Conservation (phyloP, 2,888 invertebrate species). For the Pterostichus niger region DNA sequence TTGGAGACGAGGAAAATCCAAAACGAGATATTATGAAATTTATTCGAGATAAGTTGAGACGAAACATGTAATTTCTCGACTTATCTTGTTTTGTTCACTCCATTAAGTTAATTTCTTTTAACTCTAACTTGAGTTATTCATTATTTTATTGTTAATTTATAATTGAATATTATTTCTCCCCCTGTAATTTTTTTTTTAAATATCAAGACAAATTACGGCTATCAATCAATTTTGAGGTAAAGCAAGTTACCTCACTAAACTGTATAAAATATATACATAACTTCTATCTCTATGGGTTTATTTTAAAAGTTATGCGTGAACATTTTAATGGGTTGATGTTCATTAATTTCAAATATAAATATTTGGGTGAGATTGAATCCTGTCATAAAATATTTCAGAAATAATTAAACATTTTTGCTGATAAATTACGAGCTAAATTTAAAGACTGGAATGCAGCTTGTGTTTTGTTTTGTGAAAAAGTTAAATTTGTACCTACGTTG, state of each 20-base stretch:
- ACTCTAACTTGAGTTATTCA: too few relatives aligned
- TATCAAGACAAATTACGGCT: background rate
- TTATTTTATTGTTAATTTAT: too few relatives aligned
- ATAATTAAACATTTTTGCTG: constrained; percentile 9
- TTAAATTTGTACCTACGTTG: background rate
- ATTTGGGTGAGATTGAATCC: background rate
- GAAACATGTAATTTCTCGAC: too few relatives aligned
- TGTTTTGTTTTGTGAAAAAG: background rate
- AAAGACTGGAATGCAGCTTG: background rate
- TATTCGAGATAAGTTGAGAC: too few relatives aligned
- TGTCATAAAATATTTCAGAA: background rate
- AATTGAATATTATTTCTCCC: too few relatives aligned
- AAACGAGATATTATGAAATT: too few relatives aligned
- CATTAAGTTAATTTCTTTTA: too few relatives aligned
- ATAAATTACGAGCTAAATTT: background rate
- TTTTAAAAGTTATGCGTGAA: background rate
- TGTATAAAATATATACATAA: constrained; percentile 1
- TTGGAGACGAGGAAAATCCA: too few relatives aligned
- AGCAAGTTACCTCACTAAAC: background rate
- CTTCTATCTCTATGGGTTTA: background rate
- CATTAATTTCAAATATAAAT: background rate
- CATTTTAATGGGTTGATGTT: background rate
- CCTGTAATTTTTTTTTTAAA: background rate
- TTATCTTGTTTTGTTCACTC: too few relatives aligned
- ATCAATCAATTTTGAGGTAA: constrained; percentile 1